These are phyloP conservation scores for Bubo bubo DNA, from an alignment of 2,113 vertebrate species.

Conservation along the genomic window DNA sequence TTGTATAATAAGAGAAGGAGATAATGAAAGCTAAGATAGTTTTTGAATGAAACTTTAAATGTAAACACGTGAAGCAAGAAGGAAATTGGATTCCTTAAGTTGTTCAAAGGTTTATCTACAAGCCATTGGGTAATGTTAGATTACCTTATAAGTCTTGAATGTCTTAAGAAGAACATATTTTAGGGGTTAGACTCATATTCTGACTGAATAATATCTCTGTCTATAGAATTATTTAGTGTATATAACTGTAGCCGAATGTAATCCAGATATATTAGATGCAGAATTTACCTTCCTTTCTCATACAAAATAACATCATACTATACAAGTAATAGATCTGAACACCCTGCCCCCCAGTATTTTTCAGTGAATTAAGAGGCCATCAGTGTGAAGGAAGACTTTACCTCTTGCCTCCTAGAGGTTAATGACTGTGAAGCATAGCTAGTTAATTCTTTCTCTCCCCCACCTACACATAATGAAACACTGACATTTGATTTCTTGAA, in stretches of 20 bases:
- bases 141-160: not conserved
- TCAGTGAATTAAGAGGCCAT: not conserved
- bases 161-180: not conserved
- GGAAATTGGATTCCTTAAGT: not conserved
- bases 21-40: not conserved
- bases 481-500: slow-evolving; percentile 42
- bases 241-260: not conserved
- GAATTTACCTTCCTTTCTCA: not conserved
- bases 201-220: not conserved
- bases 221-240: not conserved
- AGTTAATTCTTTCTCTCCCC: not conserved
- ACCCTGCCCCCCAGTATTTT: not conserved
- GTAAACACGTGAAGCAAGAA: not conserved
- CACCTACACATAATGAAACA: not conserved
- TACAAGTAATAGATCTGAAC: not conserved
- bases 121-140: not conserved
- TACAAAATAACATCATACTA: not conserved
- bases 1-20: not conserved
- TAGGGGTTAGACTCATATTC: not conserved
- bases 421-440: not conserved
- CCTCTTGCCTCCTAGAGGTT: not conserved
- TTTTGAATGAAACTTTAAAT: not conserved
- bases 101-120: not conserved
- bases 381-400: not conserved
- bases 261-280: not conserved